These are phyloP conservation scores for Creontiades dilutus DNA, from an alignment of 2,888 invertebrate species.

Conservation along the genomic window DNA sequence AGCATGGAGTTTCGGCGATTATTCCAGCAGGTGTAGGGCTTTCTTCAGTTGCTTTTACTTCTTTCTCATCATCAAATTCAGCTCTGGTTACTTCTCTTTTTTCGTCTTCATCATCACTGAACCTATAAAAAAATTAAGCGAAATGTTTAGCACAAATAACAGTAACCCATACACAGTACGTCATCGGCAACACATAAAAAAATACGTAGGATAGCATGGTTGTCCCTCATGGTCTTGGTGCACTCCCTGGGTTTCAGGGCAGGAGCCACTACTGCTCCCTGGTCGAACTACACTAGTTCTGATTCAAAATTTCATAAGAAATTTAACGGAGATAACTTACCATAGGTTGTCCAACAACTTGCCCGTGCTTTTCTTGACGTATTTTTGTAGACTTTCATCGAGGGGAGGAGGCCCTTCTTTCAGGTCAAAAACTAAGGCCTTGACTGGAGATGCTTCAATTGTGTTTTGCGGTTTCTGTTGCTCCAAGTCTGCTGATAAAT, in stretches of 20 bases:
- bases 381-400: not conserved
- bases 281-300: too few relatives aligned
- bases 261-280: too few relatives aligned
- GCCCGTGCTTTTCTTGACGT: slow-evolving; percentile 16
- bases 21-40: slow-evolving; percentile 14
- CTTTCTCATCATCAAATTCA: not conserved
- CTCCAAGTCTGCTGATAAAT: not conserved
- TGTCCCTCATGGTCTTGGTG: too few relatives aligned
- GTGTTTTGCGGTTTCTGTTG: not conserved
- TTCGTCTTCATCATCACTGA: slow-evolving; percentile 32
- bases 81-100: not conserved
- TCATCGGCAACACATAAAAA: too few relatives aligned
- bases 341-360: slow-evolving; percentile 16
- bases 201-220: too few relatives aligned
- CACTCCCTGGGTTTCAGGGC: too few relatives aligned
- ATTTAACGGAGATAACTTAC: too few relatives aligned
- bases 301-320: too few relatives aligned
- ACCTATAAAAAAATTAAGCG: not conserved
- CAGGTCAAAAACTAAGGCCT: not conserved
- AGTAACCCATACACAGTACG: too few relatives aligned
- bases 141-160: too few relatives aligned
- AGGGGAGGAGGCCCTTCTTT: slow-evolving; percentile 22
- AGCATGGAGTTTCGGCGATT: slow-evolving; percentile 45
- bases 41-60: not conserved
- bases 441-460: not conserved